These are phyloP conservation scores for Salvelinus namaycush DNA, from an alignment of 2,113 vertebrate genomes.

Conservation along the genomic window DNA sequence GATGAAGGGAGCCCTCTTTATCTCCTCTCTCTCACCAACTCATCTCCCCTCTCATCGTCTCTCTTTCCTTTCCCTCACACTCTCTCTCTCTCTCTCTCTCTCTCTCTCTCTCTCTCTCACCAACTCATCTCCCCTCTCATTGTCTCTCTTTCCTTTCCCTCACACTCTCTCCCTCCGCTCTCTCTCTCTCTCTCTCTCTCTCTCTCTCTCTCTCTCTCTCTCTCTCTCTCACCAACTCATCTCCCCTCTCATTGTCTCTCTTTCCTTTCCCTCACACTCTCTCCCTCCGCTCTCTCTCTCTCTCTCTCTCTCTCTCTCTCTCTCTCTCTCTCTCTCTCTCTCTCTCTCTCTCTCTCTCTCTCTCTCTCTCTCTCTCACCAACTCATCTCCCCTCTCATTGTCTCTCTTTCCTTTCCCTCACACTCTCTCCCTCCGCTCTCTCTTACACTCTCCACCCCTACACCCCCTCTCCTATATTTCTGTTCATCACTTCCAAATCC, in stretches of 20 bases:
- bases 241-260: too few relatives aligned
- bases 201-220: too few relatives aligned
- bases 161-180: too few relatives aligned
- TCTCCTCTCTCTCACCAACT: neutral
- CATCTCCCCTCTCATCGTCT: neutral
- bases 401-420: neutral
- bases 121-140: neutral
- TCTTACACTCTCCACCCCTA: neutral
- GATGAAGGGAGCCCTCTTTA: neutral
- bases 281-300: too few relatives aligned
- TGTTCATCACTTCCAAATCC: constrained; percentile 1
- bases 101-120: neutral
- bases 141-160: neutral
- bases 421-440: neutral
- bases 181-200: too few relatives aligned
- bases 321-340: too few relatives aligned
- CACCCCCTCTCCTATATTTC: neutral
- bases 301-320: too few relatives aligned
- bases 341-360: too few relatives aligned
- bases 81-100: neutral
- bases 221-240: too few relatives aligned
- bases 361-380: too few relatives aligned
- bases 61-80: neutral
- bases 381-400: too few relatives aligned
- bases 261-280: too few relatives aligned